phyloP scores from a whole-genome alignment of 2,888 invertebrate species.

The Tachina fera region DNA sequence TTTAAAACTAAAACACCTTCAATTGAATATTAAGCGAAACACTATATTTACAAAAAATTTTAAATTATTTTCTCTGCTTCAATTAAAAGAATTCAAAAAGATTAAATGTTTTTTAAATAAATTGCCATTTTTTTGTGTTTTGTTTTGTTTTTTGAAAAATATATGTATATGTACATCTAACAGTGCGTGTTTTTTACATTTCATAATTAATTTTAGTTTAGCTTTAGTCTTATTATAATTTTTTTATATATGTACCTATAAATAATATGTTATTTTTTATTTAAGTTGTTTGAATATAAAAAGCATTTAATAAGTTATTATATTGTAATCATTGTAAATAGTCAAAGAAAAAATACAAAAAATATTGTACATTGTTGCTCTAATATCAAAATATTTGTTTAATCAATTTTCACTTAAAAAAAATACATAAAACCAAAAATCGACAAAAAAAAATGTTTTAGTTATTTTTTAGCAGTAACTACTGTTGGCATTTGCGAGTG shows the following conservation, averaged over 20 bases:
- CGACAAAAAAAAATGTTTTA: constrained; percentile 7
- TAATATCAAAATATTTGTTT: constrained; percentile 39
- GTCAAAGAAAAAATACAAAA: constrained; percentile 60
- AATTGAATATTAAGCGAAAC: background rate
- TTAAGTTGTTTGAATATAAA: constrained; percentile 46
- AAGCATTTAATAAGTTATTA: constrained; percentile 71
- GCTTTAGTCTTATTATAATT: constrained; percentile 37
- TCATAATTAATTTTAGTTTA: constrained; percentile 57
- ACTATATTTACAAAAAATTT: constrained; percentile 1
- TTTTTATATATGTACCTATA: constrained; percentile 25
- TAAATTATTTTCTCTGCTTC: constrained; percentile 7
- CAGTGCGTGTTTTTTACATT: constrained; percentile 25
- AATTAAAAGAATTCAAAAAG: background rate
- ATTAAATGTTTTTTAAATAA: constrained; percentile 19
- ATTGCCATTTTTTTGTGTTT: constrained; percentile 32
- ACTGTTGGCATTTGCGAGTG: constrained; percentile 81
- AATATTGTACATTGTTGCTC: constrained; percentile 36
- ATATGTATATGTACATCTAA: background rate
- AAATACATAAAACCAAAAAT: constrained; percentile 1
- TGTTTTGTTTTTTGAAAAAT: background rate
- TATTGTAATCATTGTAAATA: constrained; percentile 72
- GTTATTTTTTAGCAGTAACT: constrained; percentile 63
- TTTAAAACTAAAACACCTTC: background rate
- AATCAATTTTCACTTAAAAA: constrained; percentile 39
- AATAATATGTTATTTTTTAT: constrained; percentile 46